Percentiles rank a stretch among this genome's conserved stretches.
These are phyloP conservation scores for Hydropsyche tenuis DNA, from an alignment of 1,140 invertebrate genomes.

Conservation along the genomic window DNA sequence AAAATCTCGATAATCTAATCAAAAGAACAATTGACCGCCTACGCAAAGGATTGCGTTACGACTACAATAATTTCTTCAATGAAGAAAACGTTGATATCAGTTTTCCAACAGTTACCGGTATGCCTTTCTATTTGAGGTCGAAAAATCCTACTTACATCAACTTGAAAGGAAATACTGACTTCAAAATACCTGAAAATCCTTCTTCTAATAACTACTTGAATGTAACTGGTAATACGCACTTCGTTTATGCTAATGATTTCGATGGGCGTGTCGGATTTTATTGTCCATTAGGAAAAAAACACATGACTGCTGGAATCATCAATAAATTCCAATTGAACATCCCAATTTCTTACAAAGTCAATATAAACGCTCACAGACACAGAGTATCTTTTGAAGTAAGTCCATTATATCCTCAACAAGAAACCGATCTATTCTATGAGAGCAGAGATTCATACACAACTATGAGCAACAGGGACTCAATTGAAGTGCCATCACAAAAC, in stretches of 20 bases:
- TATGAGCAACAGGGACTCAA: slow-evolving; percentile 61
- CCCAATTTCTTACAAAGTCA: slow-evolving; percentile 58
- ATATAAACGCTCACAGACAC: slow-evolving; percentile 58
- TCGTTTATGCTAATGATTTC: slow-evolving; percentile 60
- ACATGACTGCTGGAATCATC: slow-evolving; percentile 66
- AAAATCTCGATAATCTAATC: slow-evolving; percentile 55
- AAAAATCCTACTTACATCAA: slow-evolving; percentile 63
- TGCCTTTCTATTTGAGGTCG: slow-evolving; percentile 70
- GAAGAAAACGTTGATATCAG: slow-evolving; percentile 63
- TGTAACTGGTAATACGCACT: slow-evolving; percentile 56
- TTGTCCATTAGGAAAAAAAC: slow-evolving; percentile 66
- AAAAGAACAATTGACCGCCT: slow-evolving; percentile 53
- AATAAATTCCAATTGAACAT: slow-evolving; percentile 64
- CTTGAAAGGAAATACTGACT: slow-evolving; percentile 56
- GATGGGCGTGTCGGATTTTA: slow-evolving; percentile 69
- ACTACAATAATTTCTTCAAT: slow-evolving; percentile 65
- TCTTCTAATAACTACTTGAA: slow-evolving; percentile 50
- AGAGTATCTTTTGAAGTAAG: slow-evolving; percentile 59
- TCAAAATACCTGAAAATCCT: slow-evolving; percentile 37
- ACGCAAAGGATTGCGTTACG: slow-evolving; percentile 58
- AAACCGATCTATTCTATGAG: slow-evolving; percentile 63
- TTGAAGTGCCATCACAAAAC: slow-evolving; percentile 57
- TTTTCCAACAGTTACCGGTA: slow-evolving; percentile 70
- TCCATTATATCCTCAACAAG: slow-evolving; percentile 59
- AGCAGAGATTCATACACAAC: slow-evolving; percentile 67